These are phyloP conservation scores for Leptinotarsa undecemlineata DNA, from an alignment of 1,140 invertebrate genomes.

Conservation along the genomic window DNA sequence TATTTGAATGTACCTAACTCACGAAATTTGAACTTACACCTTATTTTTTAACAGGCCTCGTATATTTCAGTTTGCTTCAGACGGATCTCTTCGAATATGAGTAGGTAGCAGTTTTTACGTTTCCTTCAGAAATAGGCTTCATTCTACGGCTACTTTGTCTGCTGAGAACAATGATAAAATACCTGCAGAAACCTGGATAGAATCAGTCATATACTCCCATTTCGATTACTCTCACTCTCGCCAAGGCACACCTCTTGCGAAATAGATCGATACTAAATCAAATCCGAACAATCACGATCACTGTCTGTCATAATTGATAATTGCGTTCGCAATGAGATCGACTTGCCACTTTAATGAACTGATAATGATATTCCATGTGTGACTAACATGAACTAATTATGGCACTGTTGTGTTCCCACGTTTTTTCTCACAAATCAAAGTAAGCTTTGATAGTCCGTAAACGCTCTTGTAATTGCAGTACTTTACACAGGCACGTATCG, in stretches of 20 bases:
- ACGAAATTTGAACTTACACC: too few species aligned
- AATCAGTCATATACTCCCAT: too few species aligned
- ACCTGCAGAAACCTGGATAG: too few species aligned
- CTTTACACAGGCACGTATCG: conserved; percentile 7
- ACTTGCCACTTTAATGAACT: conserved; percentile 5
- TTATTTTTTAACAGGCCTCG: too few species aligned
- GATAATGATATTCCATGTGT: conserved; percentile 14
- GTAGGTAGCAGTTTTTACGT: too few species aligned
- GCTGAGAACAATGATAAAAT: too few species aligned
- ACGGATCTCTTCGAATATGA: too few species aligned
- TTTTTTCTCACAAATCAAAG: conserved; percentile 17
- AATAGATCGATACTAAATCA: background rate
- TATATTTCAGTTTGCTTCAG: too few species aligned
- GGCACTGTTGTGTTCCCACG: conserved; percentile 14
- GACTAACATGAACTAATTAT: conserved; percentile 14
- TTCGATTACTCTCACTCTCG: too few species aligned
- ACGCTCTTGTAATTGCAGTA: conserved; percentile 12
- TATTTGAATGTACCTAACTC: too few species aligned
- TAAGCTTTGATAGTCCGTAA: conserved; percentile 17
- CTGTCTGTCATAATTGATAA: background rate
- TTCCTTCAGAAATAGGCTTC: too few species aligned
- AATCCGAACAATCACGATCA: background rate
- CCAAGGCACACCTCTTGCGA: background rate
- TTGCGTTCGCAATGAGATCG: background rate
- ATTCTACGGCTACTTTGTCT: too few species aligned